Evolutionary conservation across 2,113 vertebrate species (phyloP).

Genomic region (Lethenteron reissneri): DNA sequence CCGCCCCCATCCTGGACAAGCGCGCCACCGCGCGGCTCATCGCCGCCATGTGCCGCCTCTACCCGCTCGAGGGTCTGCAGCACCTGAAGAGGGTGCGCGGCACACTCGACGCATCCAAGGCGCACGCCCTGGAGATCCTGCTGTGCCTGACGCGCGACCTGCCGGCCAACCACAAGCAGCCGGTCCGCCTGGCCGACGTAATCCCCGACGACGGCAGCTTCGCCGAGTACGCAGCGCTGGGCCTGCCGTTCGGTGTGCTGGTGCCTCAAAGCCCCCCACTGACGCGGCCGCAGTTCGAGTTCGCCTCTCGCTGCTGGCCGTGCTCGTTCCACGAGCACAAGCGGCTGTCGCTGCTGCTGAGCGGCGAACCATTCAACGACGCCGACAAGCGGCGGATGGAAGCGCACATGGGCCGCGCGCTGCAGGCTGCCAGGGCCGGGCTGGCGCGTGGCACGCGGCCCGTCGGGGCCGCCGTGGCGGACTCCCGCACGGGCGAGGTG

Average conservation of each 20-base stretch:
- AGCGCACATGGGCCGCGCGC: constrained; percentile 30
- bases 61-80: constrained; percentile 25
- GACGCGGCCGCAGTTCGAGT: constrained; percentile 45
- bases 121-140: constrained; percentile 33
- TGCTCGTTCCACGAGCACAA: constrained; percentile 43
- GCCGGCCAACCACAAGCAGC: background rate
- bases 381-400: constrained; percentile 28
- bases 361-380: constrained; percentile 26
- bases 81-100: constrained; percentile 51
- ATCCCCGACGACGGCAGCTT: constrained; percentile 14
- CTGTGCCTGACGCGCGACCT: constrained; percentile 26
- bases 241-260: constrained; percentile 32
- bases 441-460: constrained; percentile 22
- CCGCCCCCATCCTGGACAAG: constrained; percentile 37
- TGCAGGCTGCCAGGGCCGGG: constrained; percentile 25
- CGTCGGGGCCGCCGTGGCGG: constrained; percentile 33
- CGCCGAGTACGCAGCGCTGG: constrained; percentile 22
- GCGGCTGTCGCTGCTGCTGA: constrained; percentile 24
- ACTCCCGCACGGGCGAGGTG: constrained; percentile 22
- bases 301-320: constrained; percentile 39
- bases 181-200: constrained; percentile 16
- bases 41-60: constrained; percentile 21
- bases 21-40: constrained; percentile 38
- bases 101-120: constrained; percentile 12
- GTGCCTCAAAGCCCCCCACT: constrained; percentile 32